phyloP scores from a whole-genome alignment of 2,797 vertebrate genomes.

The Darevskia nairensis region DNA sequence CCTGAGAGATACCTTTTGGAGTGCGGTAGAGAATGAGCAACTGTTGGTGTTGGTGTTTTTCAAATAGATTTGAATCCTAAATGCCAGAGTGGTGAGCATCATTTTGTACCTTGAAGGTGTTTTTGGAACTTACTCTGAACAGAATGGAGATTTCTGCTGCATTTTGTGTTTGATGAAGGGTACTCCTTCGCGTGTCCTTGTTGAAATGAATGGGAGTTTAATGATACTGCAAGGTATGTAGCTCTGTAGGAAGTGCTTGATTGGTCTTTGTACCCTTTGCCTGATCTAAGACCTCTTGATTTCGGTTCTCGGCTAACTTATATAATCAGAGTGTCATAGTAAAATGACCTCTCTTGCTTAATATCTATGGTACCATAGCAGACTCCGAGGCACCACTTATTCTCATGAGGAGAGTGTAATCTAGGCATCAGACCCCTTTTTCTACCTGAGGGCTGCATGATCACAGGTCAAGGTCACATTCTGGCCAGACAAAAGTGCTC shows the following conservation, averaged over 20 bases:
- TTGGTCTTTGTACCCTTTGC: background rate
- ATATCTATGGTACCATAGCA: conserved; percentile 37
- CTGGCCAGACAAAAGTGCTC: no score
- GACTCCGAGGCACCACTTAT: conserved; percentile 37
- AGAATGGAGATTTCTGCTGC: background rate
- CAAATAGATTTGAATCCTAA: background rate
- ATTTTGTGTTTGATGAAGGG: background rate
- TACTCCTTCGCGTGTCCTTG: background rate
- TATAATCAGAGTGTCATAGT: conserved; percentile 38
- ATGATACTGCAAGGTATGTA: background rate
- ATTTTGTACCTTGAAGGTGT: background rate
- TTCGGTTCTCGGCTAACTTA: conserved; percentile 27
- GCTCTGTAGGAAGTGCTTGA: background rate
- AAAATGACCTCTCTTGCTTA: conserved; percentile 54
- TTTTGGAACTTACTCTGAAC: background rate
- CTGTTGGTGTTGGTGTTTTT: background rate
- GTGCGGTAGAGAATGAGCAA: background rate
- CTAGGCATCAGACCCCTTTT: conserved; percentile 41
- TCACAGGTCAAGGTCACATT: no score
- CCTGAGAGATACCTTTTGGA: no score
- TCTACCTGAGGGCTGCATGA: background rate
- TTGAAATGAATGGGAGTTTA: background rate
- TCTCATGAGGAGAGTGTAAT: conserved; percentile 37
- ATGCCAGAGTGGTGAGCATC: background rate
- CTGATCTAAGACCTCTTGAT: background rate